Conservation (phyloP, 2,113 vertebrate genomes). For the Antigone vipio region DNA sequence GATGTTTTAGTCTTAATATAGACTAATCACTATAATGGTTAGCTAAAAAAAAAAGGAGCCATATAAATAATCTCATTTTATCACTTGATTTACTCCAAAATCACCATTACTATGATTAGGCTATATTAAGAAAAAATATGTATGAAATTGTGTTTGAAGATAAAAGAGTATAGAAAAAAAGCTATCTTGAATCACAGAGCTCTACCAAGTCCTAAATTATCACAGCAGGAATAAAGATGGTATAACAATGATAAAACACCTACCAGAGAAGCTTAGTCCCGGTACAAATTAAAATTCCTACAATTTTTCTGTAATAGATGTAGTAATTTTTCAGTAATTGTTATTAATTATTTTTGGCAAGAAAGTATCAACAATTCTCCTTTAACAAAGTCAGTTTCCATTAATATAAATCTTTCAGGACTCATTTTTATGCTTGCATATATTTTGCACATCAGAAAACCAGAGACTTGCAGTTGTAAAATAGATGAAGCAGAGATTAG, state of each 20-base stretch:
- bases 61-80: constrained; percentile 4
- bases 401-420: not conserved
- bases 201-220: constrained; percentile 7
- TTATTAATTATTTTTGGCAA: not conserved
- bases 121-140: not conserved
- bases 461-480: not conserved
- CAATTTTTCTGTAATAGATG: not conserved
- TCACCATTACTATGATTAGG: not conserved
- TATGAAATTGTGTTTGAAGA: not conserved
- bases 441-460: not conserved
- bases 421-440: not conserved
- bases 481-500: not conserved
- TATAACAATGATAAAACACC: not conserved
- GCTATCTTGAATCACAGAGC: not conserved
- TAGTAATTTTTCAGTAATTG: not conserved
- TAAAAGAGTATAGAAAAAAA: not conserved
- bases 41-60: not conserved
- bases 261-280: not conserved
- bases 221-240: not conserved
- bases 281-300: not conserved
- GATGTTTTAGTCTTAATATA: not conserved
- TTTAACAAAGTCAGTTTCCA: not conserved
- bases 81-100: not conserved
- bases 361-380: not conserved
- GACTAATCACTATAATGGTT: not conserved